Conservation (phyloP, 2,113 vertebrate genomes). For the Syngnathus floridae region DNA sequence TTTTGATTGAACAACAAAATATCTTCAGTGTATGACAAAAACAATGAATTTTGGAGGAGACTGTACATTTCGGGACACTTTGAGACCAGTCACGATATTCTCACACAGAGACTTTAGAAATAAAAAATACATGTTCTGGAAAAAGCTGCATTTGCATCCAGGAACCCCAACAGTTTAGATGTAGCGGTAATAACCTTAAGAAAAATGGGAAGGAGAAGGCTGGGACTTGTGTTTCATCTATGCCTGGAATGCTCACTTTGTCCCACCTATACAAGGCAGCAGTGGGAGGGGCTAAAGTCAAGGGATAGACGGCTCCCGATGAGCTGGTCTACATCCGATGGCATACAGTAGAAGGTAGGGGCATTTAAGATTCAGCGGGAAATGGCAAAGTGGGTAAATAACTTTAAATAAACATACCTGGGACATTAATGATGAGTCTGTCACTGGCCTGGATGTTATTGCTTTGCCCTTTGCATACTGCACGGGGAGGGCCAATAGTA, state of each 20-base stretch:
- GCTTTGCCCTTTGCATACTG: conserved; percentile 33
- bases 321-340: conserved; percentile 45
- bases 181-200: conserved; percentile 5
- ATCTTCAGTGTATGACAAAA: too few relatives aligned
- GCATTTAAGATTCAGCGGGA: conserved; percentile 71
- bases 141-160: conserved; percentile 1
- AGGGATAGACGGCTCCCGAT: conserved; percentile 41
- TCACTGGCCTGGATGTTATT: conserved; percentile 63
- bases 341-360: conserved; percentile 34
- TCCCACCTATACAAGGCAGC: conserved; percentile 49
- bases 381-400: conserved; percentile 69
- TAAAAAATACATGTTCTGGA: conserved; percentile 20
- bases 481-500: conserved; percentile 5
- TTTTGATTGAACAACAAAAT: too few relatives aligned
- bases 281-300: conserved; percentile 30
- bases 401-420: conserved; percentile 67
- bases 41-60: too few relatives aligned
- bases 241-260: conserved; percentile 63
- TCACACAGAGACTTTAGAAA: conserved; percentile 10
- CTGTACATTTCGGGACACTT: conserved; percentile 7
- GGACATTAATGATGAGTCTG: conserved; percentile 65
- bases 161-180: conserved; percentile 9
- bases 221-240: conserved; percentile 40
- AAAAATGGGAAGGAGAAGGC: conserved; percentile 9
- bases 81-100: conserved; percentile 5